Percentiles rank a stretch among this genome's conserved stretches.
Evolutionary conservation across 1,140 invertebrate species (phyloP).

Genomic region (Aphaenogaster ashmeadi): DNA sequence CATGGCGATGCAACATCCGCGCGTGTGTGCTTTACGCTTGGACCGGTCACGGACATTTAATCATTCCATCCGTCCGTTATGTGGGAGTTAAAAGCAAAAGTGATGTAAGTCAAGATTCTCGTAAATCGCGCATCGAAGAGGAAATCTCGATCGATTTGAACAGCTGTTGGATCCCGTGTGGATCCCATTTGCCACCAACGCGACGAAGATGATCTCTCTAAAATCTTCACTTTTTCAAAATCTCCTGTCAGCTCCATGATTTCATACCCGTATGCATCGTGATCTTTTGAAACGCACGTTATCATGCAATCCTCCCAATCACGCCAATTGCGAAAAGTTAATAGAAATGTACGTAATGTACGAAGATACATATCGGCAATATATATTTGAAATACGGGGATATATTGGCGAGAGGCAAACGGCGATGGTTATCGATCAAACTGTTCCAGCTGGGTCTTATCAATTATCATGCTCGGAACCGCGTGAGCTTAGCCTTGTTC

Average conservation of each 20-base stretch:
- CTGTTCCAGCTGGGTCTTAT: constrained; percentile 38
- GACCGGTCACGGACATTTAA: constrained; percentile 24
- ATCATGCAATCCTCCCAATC: background rate
- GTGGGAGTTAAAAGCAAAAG: constrained; percentile 19
- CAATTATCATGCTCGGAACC: constrained; percentile 48
- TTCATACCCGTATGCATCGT: background rate
- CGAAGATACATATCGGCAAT: background rate
- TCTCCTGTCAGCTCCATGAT: background rate
- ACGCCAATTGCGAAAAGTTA: constrained; percentile 5
- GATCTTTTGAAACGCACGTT: background rate
- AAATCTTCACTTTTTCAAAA: background rate
- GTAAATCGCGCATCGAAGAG: background rate
- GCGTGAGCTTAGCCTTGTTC: constrained; percentile 6
- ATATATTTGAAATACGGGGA: background rate
- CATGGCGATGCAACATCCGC: constrained; percentile 6
- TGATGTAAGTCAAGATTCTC: constrained; percentile 4
- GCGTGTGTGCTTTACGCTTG: constrained; percentile 4
- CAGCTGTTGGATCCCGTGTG: background rate
- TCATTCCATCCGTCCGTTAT: constrained; percentile 26
- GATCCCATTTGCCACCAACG: background rate
- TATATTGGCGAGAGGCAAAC: background rate
- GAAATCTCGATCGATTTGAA: constrained; percentile 8
- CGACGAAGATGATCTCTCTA: background rate
- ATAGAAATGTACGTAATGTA: background rate
- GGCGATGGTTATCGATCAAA: constrained; percentile 24